Evolutionary conservation across 2,113 vertebrate species (phyloP).

Genomic region (Vidua macroura): DNA sequence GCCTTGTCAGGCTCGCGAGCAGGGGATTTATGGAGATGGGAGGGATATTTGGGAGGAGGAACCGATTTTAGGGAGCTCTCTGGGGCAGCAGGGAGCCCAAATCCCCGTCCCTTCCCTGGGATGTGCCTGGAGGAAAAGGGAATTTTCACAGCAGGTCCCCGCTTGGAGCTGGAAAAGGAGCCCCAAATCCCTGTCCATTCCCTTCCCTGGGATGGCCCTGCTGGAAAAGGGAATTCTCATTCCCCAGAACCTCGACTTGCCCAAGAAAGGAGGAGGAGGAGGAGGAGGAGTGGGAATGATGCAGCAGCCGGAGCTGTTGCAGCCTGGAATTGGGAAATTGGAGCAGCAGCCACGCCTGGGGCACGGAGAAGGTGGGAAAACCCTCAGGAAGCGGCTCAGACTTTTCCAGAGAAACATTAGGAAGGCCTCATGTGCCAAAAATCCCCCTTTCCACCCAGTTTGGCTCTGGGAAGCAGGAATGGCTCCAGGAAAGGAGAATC

Average conservation of each 20-base stretch:
- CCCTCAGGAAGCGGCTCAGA: rapidly evolving
- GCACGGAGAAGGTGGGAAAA: background rate
- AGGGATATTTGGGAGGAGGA: background rate
- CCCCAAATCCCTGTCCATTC: background rate
- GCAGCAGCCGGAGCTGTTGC: background rate
- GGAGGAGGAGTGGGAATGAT: background rate
- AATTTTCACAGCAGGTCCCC: background rate
- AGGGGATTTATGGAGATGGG: rapidly evolving
- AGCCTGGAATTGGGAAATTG: background rate
- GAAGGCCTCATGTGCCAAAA: rapidly evolving
- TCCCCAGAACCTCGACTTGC: background rate
- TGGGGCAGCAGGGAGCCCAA: background rate
- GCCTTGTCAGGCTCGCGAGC: background rate
- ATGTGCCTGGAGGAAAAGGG: background rate
- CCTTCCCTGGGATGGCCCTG: rapidly evolving
- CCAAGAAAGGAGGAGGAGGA: background rate
- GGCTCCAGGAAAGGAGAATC: background rate
- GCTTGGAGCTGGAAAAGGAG: background rate
- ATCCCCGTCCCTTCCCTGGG: background rate
- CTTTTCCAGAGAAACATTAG: background rate
- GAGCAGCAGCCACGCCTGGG: background rate
- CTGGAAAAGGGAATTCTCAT: rapidly evolving
- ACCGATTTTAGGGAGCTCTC: background rate
- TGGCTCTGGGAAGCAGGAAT: rapidly evolving
- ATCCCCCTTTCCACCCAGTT: rapidly evolving